These are phyloP conservation scores for Laothoe populi DNA, from an alignment of 2,888 invertebrate species.

Conservation along the genomic window DNA sequence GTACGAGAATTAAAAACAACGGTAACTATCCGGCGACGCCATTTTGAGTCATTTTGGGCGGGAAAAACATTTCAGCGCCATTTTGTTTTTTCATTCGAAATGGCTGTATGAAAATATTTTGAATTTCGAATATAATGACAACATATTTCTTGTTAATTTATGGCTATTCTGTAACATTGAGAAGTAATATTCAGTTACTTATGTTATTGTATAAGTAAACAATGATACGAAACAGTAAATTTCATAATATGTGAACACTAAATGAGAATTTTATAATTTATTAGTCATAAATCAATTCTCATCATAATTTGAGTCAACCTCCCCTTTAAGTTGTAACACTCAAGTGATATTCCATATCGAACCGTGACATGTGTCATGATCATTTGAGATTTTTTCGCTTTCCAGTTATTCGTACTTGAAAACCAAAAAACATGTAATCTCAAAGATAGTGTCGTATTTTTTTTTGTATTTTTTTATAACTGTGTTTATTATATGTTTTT, in stretches of 20 bases:
- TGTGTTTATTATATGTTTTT: background rate
- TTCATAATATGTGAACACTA: too few relatives aligned
- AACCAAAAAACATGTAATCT: background rate
- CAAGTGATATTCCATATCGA: constrained; percentile 8
- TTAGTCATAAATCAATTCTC: background rate
- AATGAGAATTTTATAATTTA: too few relatives aligned
- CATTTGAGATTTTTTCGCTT: constrained; percentile 2
- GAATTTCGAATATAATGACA: background rate
- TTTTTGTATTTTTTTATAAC: background rate
- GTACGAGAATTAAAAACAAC: constrained; percentile 19
- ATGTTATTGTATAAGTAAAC: too few relatives aligned
- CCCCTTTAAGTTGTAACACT: constrained; percentile 2
- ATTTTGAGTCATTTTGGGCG: constrained; percentile 20
- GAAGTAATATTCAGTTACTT: too few relatives aligned
- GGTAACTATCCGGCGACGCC: constrained; percentile 21
- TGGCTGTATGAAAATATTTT: too few relatives aligned
- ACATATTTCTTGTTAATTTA: too few relatives aligned
- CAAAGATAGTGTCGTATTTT: too few relatives aligned
- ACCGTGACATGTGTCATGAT: constrained; percentile 4
- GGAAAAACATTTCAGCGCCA: constrained; percentile 17
- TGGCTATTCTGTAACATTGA: too few relatives aligned
- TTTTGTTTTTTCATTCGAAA: constrained; percentile 11
- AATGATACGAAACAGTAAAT: too few relatives aligned
- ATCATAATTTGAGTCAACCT: background rate
- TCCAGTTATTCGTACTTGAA: background rate